Base-by-base conservation (phyloP, 2,113 vertebrate species). In the Eupsittula cactorum region DNA sequence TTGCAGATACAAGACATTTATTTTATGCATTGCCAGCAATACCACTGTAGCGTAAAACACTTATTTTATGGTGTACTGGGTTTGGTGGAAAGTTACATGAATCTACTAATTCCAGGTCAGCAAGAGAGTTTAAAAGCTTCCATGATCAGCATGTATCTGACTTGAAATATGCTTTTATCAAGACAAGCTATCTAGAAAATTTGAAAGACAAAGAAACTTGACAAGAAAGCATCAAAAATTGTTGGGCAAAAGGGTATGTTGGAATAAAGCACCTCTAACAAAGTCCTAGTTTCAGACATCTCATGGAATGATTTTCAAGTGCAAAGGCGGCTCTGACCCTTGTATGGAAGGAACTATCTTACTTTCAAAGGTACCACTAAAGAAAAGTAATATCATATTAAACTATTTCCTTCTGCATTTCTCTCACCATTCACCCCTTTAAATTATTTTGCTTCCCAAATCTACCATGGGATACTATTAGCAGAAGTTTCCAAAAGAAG, bases 21-120 rank as follows among this genome's bases (percentile, higher is more conserved):
- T 98, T 98, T 98, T 97, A 96, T 98, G 98, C 98, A 95, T 96
- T 96, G 97, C 97, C 97, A 98, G 97, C 98, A 98, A 86, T 95
- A 95, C 86, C 71, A 24, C 46, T 89, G 95, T 98, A 98, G 98
- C 89, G 96, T 98, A 98, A 98, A 98, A 97, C 97, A 89, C 95
- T 96, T 97, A 98, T 98, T 98, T 98, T 97, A 98, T 96, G 97
- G 97, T 96, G 82, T 87, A 84, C 50, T 97, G 97, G 75, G 78
- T 96, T 97, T 97, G 97, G 78, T 97, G 96, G 92, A 97, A 96
- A 93, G 96, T 96, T 96, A 86, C 93, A 97, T 92, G 97, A 77
- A 65, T 96, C 90, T 95, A 96, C 97, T 97, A 97, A 98, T 98
- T 98, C 93, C 96, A 97, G 97, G 97, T 98, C 98, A 98, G 97